These are phyloP conservation scores for Fistularia tabacaria DNA, from an alignment of 2,797 vertebrate genomes.

Conservation along the genomic window DNA sequence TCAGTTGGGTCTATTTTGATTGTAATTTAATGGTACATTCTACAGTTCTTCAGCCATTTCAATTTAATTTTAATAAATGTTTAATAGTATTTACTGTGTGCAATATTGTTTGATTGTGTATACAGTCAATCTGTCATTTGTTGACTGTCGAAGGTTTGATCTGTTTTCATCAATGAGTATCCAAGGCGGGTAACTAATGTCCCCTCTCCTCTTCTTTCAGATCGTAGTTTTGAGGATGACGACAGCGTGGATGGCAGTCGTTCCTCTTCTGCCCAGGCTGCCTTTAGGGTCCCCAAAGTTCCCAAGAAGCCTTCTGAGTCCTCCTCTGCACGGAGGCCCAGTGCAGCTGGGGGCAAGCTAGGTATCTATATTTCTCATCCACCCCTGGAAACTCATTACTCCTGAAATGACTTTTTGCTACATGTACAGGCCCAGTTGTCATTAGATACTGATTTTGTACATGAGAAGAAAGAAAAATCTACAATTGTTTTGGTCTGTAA, in stretches of 20 bases:
- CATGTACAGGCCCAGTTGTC: too few species aligned
- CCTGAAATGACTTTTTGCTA: conserved; percentile 10
- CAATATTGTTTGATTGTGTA: not conserved
- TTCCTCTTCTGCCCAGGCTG: conserved; percentile 85
- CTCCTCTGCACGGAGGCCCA: conserved; percentile 84
- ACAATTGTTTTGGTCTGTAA: too few species aligned
- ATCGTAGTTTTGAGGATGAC: conserved; percentile 97
- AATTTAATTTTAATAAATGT: not conserved
- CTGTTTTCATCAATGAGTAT: not conserved
- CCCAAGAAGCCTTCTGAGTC: conserved; percentile 89
- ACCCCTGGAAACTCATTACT: not conserved
- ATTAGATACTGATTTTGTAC: too few species aligned
- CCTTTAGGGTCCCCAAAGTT: conserved; percentile 91
- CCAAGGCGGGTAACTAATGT: conserved; percentile 2
- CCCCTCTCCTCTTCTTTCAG: conserved; percentile 56
- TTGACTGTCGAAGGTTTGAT: not conserved
- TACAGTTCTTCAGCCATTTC: not conserved
- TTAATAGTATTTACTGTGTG: not conserved
- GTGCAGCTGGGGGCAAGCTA: conserved; percentile 84
- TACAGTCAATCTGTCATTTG: not conserved
- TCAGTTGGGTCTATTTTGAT: not conserved
- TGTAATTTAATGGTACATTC: not conserved
- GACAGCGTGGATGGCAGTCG: conserved; percentile 96
- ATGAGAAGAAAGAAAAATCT: too few species aligned
- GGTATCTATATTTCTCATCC: conserved; percentile 68